A percentile compares a stretch with the other conserved stretches of the same genome.
These are phyloP conservation scores for Hypselothyrea guttata DNA, from an alignment of 2,888 invertebrate genomes.

Conservation along the genomic window DNA sequence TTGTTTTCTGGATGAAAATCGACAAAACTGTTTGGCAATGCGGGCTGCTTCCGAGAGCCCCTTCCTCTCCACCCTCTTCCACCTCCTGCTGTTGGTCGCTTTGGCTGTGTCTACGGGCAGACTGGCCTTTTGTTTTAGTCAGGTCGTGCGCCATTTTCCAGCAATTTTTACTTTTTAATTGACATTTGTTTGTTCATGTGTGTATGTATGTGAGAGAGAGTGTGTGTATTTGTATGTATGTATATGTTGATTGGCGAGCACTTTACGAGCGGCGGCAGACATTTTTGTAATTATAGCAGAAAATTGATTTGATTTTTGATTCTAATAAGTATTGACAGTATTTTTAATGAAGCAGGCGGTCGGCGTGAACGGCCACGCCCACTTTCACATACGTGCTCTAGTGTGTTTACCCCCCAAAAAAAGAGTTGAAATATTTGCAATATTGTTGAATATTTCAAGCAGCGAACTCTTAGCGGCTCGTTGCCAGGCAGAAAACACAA, in stretches of 20 bases:
- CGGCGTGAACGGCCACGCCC: conserved; percentile 16
- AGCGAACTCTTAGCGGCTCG: conserved; percentile 26
- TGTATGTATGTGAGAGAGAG: conserved; percentile 13
- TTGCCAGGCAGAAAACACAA: conserved; percentile 3
- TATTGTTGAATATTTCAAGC: conserved; percentile 54
- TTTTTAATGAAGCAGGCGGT: conserved; percentile 61
- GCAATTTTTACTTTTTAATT: conserved; percentile 77
- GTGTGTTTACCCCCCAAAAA: conserved; percentile 28
- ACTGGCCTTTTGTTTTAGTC: conserved; percentile 59
- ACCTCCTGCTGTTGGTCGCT: background rate
- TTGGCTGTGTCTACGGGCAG: background rate
- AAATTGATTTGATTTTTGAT: conserved; percentile 77
- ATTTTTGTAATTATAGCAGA: conserved; percentile 73
- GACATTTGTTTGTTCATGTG: conserved; percentile 67
- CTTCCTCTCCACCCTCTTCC: background rate
- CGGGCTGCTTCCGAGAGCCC: too few species aligned
- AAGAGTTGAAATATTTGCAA: conserved; percentile 42
- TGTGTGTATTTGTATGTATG: conserved; percentile 12
- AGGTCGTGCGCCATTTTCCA: conserved; percentile 71
- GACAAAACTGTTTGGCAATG: too few species aligned
- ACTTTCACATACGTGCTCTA: background rate
- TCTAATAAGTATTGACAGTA: conserved; percentile 75
- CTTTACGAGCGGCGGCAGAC: conserved; percentile 71
- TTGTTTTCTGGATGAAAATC: too few species aligned
- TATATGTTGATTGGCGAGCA: conserved; percentile 47